A percentile compares a stretch with the other conserved stretches of the same genome.
Evolutionary conservation across 2,888 invertebrate genomes (phyloP).

Genomic region (Conops quadrifasciatus): DNA sequence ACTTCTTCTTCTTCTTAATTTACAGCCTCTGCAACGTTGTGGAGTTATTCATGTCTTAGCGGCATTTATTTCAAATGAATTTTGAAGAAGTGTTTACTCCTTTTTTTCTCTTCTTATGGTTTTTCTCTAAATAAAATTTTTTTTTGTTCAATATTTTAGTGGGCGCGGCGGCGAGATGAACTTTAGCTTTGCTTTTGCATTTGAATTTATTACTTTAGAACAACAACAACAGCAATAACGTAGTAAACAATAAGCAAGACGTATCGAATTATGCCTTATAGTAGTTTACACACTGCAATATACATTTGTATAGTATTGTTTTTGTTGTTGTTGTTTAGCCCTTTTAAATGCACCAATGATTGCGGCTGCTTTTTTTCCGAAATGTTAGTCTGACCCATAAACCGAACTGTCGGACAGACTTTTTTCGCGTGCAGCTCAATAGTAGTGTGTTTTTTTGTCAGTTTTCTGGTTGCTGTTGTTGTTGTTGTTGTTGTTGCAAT

Average conservation of each 20-base stretch:
- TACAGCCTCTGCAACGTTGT: not conserved
- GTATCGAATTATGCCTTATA: not conserved
- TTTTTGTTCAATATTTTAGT: not conserved
- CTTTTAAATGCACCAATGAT: not conserved
- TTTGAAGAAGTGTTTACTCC: not conserved
- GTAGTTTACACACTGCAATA: not conserved
- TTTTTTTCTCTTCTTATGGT: not conserved
- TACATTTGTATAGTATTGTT: not conserved
- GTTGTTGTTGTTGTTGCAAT: slow-evolving; percentile 1
- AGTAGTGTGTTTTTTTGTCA: not conserved
- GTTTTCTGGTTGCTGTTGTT: not conserved
- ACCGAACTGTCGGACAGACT: not conserved
- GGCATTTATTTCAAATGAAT: slow-evolving; percentile 17
- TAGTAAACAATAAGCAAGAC: not conserved
- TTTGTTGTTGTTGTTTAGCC: not conserved
- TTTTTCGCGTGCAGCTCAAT: not conserved
- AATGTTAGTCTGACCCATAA: slow-evolving; percentile 15
- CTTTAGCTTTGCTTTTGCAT: slow-evolving; percentile 17
- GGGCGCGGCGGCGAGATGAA: not conserved
- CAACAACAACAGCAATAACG: not conserved
- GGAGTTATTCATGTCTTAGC: slow-evolving; percentile 19
- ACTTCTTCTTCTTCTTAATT: slow-evolving; percentile 7
- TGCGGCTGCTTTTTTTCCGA: not conserved
- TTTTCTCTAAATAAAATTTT: too few relatives aligned
- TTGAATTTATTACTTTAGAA: not conserved